These are phyloP conservation scores for Aphidius colemani DNA, from an alignment of 2,888 invertebrate genomes.

Conservation along the genomic window DNA sequence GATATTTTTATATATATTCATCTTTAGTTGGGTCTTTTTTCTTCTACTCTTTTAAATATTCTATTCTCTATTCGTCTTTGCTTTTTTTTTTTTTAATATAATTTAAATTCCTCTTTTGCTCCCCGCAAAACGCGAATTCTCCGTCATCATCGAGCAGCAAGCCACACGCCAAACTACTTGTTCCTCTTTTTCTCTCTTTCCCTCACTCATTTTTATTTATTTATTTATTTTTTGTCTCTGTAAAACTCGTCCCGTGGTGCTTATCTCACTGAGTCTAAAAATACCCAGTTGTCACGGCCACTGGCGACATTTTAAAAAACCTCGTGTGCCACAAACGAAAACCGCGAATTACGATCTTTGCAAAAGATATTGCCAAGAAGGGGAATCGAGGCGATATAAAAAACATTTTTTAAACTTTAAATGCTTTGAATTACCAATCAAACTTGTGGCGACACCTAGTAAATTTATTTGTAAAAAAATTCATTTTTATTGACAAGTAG, in stretches of 20 bases:
- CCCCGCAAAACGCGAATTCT: no score
- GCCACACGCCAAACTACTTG: no score
- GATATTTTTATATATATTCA: neutral
- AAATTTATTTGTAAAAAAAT: no score
- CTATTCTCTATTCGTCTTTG: slow-evolving; percentile 19
- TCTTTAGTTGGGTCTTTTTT: slow-evolving; percentile 11
- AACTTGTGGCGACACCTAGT: neutral
- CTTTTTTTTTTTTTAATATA: neutral
- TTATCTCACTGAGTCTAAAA: slow-evolving; percentile 58
- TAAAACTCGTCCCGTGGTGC: slow-evolving; percentile 39
- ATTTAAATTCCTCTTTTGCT: no score
- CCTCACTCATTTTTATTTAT: neutral
- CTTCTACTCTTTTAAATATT: neutral
- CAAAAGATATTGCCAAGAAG: slow-evolving; percentile 4
- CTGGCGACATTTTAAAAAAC: slow-evolving; percentile 56
- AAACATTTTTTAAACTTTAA: no score
- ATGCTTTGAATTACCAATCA: no score
- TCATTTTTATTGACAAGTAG: neutral
- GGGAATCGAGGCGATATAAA: neutral
- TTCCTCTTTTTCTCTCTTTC: slow-evolving; percentile 15
- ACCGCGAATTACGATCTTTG: neutral
- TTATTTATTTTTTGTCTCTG: slow-evolving; percentile 18
- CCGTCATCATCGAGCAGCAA: no score
- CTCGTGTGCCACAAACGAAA: slow-evolving; percentile 30
- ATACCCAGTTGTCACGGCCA: slow-evolving; percentile 59